phyloP scores from a whole-genome alignment of 2,797 vertebrate species.

The Anabas testudineus region DNA sequence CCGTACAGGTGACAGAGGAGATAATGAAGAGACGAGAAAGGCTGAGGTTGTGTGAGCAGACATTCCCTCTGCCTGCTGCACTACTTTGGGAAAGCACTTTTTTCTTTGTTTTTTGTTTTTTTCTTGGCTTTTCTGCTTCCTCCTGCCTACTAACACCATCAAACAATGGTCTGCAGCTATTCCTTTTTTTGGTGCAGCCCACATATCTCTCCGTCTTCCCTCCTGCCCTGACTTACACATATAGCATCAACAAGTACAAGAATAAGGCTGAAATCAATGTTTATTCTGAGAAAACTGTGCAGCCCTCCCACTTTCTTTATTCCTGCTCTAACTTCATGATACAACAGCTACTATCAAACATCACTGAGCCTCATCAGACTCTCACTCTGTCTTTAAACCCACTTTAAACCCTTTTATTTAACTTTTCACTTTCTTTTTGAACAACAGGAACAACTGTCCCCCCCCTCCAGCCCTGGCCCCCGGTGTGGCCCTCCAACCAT shows the following conservation, averaged over 20 bases:
- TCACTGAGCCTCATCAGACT: neutral
- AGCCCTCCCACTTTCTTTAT: slow-evolving; percentile 31
- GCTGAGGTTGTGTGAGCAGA: slow-evolving; percentile 17
- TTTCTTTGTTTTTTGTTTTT: neutral
- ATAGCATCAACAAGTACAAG: slow-evolving; percentile 48
- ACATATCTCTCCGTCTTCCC: slow-evolving; percentile 49
- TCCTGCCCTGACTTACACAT: slow-evolving; percentile 24
- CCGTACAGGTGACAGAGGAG: slow-evolving; percentile 47
- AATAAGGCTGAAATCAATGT: slow-evolving; percentile 24
- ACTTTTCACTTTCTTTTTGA: too few species aligned
- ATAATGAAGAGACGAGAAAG: neutral
- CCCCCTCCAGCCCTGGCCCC: too few species aligned
- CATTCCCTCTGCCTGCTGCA: slow-evolving; percentile 11
- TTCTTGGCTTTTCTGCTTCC: slow-evolving; percentile 25
- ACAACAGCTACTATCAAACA: slow-evolving; percentile 14
- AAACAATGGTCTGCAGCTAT: slow-evolving; percentile 51
- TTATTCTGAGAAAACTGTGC: slow-evolving; percentile 35
- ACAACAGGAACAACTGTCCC: too few species aligned
- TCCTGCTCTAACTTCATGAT: slow-evolving; percentile 24
- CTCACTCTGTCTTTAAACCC: neutral
- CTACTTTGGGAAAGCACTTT: slow-evolving; percentile 9
- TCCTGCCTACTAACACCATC: slow-evolving; percentile 53
- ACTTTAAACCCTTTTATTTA: too few species aligned
- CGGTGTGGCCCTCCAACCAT: too few species aligned
- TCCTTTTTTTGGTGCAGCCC: slow-evolving; percentile 40